Conservation (phyloP, 2,113 vertebrate genomes). For the Lepus timidus region DNA sequence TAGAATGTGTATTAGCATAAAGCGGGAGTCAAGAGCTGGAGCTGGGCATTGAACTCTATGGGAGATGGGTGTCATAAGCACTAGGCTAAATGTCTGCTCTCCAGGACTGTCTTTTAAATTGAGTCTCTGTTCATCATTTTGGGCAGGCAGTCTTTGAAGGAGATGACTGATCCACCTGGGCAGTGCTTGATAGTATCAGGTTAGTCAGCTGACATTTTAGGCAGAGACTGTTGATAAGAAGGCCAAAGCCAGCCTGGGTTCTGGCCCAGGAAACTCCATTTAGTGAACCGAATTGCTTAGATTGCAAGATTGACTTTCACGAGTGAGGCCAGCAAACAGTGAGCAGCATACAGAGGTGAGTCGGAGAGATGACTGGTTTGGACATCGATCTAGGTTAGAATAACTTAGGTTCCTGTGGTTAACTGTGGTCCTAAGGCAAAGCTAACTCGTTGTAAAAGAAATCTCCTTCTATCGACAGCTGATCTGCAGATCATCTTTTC, state of each 20-base stretch:
- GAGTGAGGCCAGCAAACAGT: background rate
- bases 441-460: background rate
- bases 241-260: background rate
- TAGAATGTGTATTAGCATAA: no score
- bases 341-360: background rate
- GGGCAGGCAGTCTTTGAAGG: conserved; percentile 14
- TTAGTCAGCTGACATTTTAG: background rate
- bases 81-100: no score
- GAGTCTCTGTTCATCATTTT: conserved; percentile 37
- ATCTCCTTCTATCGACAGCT: background rate
- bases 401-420: background rate
- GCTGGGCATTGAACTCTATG: no score
- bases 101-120: conserved; percentile 33
- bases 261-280: background rate
- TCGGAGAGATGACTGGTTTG: background rate
- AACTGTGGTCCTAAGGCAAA: background rate
- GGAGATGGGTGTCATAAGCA: no score
- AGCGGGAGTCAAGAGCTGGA: no score
- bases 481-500: background rate
- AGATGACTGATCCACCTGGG: background rate
- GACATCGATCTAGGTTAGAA: background rate
- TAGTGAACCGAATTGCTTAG: background rate
- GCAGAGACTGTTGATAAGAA: background rate
- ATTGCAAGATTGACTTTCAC: background rate
- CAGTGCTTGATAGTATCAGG: background rate